Evolutionary conservation across 2,113 vertebrate genomes (phyloP).

Genomic region (Nerophis lumbriciformis): DNA sequence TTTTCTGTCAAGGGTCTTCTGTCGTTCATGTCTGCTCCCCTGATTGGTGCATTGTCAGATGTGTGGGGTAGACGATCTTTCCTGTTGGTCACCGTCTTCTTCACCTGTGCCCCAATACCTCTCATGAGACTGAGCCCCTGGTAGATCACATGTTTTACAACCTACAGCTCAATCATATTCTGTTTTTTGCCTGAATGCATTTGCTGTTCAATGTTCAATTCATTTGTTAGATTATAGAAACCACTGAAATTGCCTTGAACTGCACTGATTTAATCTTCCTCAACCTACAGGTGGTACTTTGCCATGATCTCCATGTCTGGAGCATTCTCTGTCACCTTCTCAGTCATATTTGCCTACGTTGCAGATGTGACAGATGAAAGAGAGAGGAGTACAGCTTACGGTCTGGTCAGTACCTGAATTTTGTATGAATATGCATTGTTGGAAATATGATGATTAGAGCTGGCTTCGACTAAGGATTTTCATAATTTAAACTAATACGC

Average conservation of each 20-base stretch:
- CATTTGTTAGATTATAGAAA: no score
- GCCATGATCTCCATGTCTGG: conserved; percentile 93
- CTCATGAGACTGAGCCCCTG: conserved; percentile 87
- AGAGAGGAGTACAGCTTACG: conserved; percentile 88
- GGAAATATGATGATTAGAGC: not conserved
- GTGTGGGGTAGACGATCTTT: conserved; percentile 85
- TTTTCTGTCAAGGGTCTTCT: conserved; percentile 76
- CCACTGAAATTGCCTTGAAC: not conserved
- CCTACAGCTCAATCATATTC: not conserved
- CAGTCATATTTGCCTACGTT: conserved; percentile 94
- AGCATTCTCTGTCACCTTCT: conserved; percentile 94
- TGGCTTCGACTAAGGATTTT: no score
- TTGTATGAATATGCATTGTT: not conserved
- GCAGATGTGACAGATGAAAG: conserved; percentile 88
- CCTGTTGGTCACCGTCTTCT: conserved; percentile 85
- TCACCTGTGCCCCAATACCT: conserved; percentile 86
- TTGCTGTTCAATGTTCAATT: not conserved
- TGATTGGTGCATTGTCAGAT: conserved; percentile 85
- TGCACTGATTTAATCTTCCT: not conserved
- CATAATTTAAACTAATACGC: no score
- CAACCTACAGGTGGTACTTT: conserved; percentile 86
- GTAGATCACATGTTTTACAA: conserved; percentile 57
- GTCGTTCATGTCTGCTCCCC: conserved; percentile 86
- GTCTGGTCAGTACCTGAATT: conserved; percentile 73
- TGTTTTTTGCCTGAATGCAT: not conserved